Base-by-base conservation (phyloP, 2,113 vertebrate genomes). In the Recurvirostra avosetta region DNA sequence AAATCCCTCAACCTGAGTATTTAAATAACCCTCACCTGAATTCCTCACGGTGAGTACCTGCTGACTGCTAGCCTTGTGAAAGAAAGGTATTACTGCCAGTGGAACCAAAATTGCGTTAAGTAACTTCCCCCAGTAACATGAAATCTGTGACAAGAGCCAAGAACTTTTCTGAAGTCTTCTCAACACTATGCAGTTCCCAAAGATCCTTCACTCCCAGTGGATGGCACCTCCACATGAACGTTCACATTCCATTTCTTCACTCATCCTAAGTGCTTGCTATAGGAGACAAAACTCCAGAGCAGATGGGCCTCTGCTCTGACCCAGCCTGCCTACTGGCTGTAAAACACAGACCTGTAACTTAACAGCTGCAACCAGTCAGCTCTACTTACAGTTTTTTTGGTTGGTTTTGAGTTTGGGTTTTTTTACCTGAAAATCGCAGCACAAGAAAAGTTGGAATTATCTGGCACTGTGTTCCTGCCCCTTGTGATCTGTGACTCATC, bases 401-500 rank as follows among this genome's bases (percentile, higher is more conserved):
- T 36, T 56, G 34, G 45, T 6, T 12, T 88, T 26, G 21, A n/a
- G 8, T 10, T 88, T n/a, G 20, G 30, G 14, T 43, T 62, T 79
- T 88, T 92, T 19, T 55, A 85, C 80, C 68, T 76, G 85, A 71
- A 94, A 92, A 85, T 6, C 49, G 74, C 68, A 61, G 89, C n/a
- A 53, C 18, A 25, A 68, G 74, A 88, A 74, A 92, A 71, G 74
- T 36, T 79, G 55, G 56, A 88, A 80, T 65, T 70, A 75, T 49
- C 74, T 94, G 85, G 89, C 89, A 85, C 68, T 38, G 62, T n/a
- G 45, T 70, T 84, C 52, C 90, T 40, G 85, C 85, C 93, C 85
- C 89, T 92, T 89, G 90, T 92, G 89, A 91, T 88, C 56, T 38
- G 85, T 76, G 93, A 94, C 68, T 94, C 93, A 94, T 85, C 85